Base-by-base conservation (phyloP, 1,140 invertebrate genomes). In the Tetramorium alpestre region DNA sequence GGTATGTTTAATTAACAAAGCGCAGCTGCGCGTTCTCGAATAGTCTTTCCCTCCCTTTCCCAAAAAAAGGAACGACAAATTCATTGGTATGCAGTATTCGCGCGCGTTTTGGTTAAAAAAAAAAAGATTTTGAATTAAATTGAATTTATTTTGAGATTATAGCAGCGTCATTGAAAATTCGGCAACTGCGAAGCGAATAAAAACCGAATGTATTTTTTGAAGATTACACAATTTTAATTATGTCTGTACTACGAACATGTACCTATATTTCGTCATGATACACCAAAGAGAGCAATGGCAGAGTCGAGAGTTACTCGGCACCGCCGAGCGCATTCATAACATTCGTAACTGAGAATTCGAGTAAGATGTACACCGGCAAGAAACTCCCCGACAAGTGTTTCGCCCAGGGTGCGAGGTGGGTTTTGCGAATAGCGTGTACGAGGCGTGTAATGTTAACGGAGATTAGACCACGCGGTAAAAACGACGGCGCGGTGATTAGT, bases 401-500 rank as follows among this genome's bases (percentile, higher is more conserved):
- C 76, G 58, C 33, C 33, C 28, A 47, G 22, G 25, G 85, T 84
- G 81, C 84, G 87, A 77, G 41, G 58, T 75, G 38, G 75, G 86
- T 85, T 89, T 87, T 64, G 49, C 67, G 10, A 60, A 33, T 13
- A 25, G 62, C 22, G 22, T 58, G 67, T 85, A 56, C 64, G 51
- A 18, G 58, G 28, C 58, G 64, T 87, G 44, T 77, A 84, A 86
- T 82, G 84, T 89, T 87, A 70, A 72, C 82, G 69, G 62, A 73
- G 90, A 91, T 91, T 91, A 90, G 85, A 88, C 73, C 41, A 54
- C 6, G 16, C 44, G 33, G 64, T 77, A 91, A 91, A 87, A 91
- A 90, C 84, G 22, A 11, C 4, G 33, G 62, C 41, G 33, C 56
- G 78, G 73, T 72, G 88, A 89, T 89, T 89, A 75, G 75, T 88